These are phyloP conservation scores for Dipodomys ordii DNA, from an alignment of 2,113 vertebrate genomes.

Conservation along the genomic window DNA sequence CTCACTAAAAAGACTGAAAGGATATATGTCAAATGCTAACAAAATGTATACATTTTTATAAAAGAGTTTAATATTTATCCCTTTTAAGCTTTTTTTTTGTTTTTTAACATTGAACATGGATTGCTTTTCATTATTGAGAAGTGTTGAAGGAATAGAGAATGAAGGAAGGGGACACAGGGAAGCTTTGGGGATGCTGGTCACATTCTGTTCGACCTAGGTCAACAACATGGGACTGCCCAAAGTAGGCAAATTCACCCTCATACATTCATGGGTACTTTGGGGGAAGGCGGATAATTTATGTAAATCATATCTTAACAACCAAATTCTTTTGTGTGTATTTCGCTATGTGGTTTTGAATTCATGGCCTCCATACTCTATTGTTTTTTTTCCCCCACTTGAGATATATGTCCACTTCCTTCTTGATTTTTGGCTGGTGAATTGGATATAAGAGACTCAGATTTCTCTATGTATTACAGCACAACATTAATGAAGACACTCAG, in stretches of 20 bases:
- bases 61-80: background rate
- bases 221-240: background rate
- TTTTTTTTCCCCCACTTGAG: no score
- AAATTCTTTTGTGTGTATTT: no score
- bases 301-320: background rate
- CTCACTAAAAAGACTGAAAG: background rate
- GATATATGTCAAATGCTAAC: no score
- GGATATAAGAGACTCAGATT: no score
- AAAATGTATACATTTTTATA: background rate
- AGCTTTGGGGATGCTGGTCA: background rate
- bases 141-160: conserved; percentile 1
- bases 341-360: no score
- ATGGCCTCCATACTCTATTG: no score
- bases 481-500: background rate
- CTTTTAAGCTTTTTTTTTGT: conserved; percentile 43
- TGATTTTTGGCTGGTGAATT: no score
- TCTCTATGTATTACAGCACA: background rate
- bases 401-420: no score
- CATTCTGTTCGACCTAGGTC: background rate
- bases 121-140: conserved; percentile 52
- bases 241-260: background rate
- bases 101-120: conserved; percentile 35
- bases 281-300: background rate
- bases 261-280: background rate
- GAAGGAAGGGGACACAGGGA: background rate